Conservation (phyloP, 2,113 vertebrate genomes). For the Entomyzon cyanotis region DNA sequence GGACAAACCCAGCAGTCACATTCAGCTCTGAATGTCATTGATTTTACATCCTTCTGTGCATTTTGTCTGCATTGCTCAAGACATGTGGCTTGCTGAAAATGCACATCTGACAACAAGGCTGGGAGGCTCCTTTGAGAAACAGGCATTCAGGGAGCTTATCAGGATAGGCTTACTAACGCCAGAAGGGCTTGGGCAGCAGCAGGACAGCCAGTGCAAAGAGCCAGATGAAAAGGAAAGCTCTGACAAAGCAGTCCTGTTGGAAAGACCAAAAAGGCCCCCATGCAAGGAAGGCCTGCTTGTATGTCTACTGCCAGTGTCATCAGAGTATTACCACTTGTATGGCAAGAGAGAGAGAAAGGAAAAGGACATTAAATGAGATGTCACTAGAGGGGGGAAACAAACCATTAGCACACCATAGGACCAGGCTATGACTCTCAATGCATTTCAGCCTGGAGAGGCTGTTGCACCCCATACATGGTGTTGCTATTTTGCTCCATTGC, state of each 20-base stretch:
- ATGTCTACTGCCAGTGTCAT: background rate
- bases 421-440: background rate
- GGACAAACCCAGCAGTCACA: background rate
- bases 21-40: background rate
- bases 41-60: background rate
- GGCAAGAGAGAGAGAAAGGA: background rate
- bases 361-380: background rate
- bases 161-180: background rate
- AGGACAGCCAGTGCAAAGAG: background rate
- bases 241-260: background rate
- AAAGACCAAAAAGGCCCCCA: background rate
- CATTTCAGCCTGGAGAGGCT: background rate
- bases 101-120: background rate
- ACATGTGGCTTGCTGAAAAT: background rate
- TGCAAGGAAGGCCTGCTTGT: background rate
- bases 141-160: background rate
- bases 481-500: accelerated
- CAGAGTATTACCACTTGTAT: background rate
- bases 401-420: background rate
- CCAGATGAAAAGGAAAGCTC: background rate
- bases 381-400: background rate
- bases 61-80: background rate
- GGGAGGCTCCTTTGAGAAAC: background rate
- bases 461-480: background rate
- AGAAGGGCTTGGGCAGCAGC: background rate